Evolutionary conservation across 2,113 vertebrate species (phyloP).

Genomic region (Nycticebus coucang): DNA sequence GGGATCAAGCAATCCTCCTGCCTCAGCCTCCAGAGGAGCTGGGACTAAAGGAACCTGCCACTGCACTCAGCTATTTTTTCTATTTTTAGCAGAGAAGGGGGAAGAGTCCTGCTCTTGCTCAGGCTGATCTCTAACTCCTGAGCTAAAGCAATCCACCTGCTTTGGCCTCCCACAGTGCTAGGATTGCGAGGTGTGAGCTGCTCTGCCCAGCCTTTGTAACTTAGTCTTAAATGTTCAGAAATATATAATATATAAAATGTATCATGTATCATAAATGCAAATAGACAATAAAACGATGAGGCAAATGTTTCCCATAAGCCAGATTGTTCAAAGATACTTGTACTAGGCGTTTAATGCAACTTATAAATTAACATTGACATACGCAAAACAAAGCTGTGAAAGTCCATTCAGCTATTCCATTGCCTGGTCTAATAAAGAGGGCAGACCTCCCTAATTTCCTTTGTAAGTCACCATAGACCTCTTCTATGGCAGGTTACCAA

Average conservation of each 20-base stretch:
- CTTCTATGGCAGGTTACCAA: not conserved
- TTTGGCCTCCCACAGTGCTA: too few relatives aligned
- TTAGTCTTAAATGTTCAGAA: not conserved
- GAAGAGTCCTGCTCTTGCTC: too few relatives aligned
- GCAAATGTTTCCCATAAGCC: not conserved
- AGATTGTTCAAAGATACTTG: not conserved
- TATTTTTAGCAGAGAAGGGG: too few relatives aligned
- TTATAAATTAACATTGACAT: slow-evolving; percentile 4
- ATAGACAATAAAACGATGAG: not conserved
- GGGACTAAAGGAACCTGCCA: too few relatives aligned
- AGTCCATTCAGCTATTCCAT: not conserved
- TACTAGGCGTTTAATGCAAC: not conserved
- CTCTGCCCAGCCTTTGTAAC: not conserved
- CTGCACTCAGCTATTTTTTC: too few relatives aligned
- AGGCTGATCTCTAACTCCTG: too few relatives aligned
- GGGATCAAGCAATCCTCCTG: too few relatives aligned
- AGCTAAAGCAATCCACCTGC: too few relatives aligned
- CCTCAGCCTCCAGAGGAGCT: too few relatives aligned
- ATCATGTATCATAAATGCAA: not conserved
- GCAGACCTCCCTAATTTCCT: not conserved
- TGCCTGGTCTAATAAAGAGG: not conserved
- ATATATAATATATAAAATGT: not conserved
- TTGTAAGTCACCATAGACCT: not conserved
- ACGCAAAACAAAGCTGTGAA: not conserved
- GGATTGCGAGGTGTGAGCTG: too few relatives aligned